A percentile compares a stretch with the other conserved stretches of the same genome.
Evolutionary conservation across 1,140 invertebrate species (phyloP).

Genomic region (Drosophila auraria): DNA sequence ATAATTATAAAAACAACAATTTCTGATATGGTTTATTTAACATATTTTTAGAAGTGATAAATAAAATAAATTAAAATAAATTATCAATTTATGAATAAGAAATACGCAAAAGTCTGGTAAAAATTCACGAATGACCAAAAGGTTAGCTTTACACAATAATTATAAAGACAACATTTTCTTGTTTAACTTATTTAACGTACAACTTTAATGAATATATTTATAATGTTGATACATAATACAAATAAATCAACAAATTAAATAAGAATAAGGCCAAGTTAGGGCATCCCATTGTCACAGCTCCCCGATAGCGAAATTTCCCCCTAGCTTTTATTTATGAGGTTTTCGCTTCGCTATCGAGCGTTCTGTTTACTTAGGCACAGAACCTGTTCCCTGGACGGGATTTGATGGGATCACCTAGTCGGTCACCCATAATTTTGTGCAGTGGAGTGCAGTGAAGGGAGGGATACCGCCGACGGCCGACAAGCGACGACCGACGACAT

Average conservation of each 20-base stretch:
- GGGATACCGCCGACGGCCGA: background rate
- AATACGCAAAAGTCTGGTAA: too few species aligned
- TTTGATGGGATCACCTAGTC: constrained; percentile 31
- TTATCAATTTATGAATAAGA: too few species aligned
- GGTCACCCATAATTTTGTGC: constrained; percentile 1
- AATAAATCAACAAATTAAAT: background rate
- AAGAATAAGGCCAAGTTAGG: background rate
- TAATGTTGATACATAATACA: background rate
- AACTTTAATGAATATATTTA: too few species aligned
- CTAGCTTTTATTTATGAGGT: background rate
- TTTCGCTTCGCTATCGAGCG: constrained; percentile 24
- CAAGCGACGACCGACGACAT: background rate
- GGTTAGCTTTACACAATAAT: too few species aligned
- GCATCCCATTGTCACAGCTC: background rate
- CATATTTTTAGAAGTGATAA: too few species aligned
- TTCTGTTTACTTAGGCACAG: constrained; percentile 11
- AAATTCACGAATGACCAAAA: too few species aligned
- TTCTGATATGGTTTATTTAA: too few species aligned
- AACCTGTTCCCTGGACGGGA: constrained; percentile 35
- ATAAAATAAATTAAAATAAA: background rate
- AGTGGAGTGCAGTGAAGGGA: constrained; percentile 4
- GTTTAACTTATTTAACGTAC: too few species aligned
- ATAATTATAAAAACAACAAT: too few species aligned
- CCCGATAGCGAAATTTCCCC: background rate
- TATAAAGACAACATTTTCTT: too few species aligned